A percentile compares a stretch with the other conserved stretches of the same genome.
These are phyloP conservation scores for Iguana delicatissima DNA, from an alignment of 2,797 vertebrate species.

Conservation along the genomic window DNA sequence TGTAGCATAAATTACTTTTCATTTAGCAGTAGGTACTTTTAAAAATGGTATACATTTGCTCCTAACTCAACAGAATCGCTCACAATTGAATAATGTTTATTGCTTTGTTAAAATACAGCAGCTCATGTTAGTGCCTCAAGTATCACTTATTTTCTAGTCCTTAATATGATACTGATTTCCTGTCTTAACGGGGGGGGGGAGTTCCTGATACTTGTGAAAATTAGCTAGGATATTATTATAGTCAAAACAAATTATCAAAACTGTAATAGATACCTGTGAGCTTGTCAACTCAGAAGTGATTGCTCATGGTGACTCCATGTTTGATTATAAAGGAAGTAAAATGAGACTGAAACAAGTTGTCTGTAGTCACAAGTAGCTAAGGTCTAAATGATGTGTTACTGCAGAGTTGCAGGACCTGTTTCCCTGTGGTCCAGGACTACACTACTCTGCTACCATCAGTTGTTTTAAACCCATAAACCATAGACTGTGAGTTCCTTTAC, in stretches of 20 bases:
- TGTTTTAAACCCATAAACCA: neutral
- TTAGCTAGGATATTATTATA: neutral
- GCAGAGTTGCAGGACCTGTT: neutral
- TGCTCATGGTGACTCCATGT: neutral
- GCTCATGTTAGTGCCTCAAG: no score
- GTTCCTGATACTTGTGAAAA: neutral
- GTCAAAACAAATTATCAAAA: neutral
- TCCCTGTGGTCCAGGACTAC: neutral
- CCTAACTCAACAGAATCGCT: no score
- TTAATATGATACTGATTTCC: neutral
- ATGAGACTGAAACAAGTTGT: neutral
- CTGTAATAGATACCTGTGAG: neutral
- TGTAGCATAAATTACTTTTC: no score
- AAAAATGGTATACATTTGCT: no score
- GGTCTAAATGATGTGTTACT: neutral
- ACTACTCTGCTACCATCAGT: no score
- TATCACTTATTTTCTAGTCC: neutral
- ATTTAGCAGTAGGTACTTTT: no score
- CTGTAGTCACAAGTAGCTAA: neutral
- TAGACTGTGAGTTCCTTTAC: neutral
- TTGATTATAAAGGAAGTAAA: slow-evolving; percentile 9
- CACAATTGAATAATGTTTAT: no score
- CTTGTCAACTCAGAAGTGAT: no score
- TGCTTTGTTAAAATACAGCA: no score
- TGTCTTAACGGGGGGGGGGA: neutral